phyloP scores from a whole-genome alignment of 2,113 vertebrate species.

The Serinus canaria region DNA sequence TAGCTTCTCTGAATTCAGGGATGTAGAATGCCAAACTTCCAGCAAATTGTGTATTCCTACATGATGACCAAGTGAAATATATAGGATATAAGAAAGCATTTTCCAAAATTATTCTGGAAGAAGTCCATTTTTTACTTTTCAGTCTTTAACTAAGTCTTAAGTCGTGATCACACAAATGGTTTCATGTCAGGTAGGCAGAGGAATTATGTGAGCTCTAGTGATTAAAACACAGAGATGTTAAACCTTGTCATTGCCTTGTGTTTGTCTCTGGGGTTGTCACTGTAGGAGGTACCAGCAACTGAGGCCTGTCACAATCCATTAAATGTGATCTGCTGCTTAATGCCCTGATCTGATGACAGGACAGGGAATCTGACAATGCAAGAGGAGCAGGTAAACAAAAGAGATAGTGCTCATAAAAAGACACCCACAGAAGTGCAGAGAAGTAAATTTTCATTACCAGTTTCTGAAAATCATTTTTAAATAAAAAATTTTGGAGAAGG shows the following conservation, averaged over 20 bases:
- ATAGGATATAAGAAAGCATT: background rate
- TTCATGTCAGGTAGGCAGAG: slow-evolving; percentile 23
- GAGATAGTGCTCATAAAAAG: background rate
- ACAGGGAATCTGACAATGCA: background rate
- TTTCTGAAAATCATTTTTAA: background rate
- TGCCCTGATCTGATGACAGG: background rate
- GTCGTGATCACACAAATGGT: background rate
- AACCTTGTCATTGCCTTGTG: slow-evolving; percentile 49
- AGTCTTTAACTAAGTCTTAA: background rate
- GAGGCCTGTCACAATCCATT: slow-evolving; percentile 47
- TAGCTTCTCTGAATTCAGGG: background rate
- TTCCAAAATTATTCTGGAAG: background rate
- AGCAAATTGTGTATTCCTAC: background rate
- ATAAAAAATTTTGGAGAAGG: background rate
- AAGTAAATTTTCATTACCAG: background rate
- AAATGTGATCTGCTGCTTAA: slow-evolving; percentile 39
- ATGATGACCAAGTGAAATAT: background rate
- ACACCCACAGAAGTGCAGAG: background rate
- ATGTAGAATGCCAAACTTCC: background rate
- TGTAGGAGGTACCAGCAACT: slow-evolving; percentile 52
- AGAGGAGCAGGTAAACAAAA: background rate
- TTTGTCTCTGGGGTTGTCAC: slow-evolving; percentile 50
- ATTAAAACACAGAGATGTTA: slow-evolving; percentile 56
- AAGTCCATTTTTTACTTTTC: background rate
- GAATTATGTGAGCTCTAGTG: slow-evolving; percentile 41